Evolutionary conservation across 1,140 invertebrate genomes (phyloP), one percentile per base, ranked within the genome.

Genomic region (Apis florea): DNA sequence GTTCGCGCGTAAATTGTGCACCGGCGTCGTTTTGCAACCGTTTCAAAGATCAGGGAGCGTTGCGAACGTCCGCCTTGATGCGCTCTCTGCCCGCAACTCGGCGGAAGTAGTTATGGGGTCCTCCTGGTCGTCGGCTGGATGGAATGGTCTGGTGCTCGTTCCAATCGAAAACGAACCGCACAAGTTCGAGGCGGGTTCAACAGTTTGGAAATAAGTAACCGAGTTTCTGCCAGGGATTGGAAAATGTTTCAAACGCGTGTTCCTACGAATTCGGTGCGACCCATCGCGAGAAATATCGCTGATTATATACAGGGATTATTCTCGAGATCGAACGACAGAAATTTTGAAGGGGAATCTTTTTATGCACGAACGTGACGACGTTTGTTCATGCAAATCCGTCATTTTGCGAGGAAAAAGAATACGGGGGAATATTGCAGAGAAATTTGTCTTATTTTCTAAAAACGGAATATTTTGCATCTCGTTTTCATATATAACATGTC

Each of bases 121-220:
- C 2, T 15, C 78, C 40, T 49, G 40, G 59, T 74, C 31, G 69
- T 31, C 3, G 31, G 31, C 21, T n/a, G 2, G 79, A 59, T 40
- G 12, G 63, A 68, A 56, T n/a, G n/a, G 49, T n/a, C 69, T 61
- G 15, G 12, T 70, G 66, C 24, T 67, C 79, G 53, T 63, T 66
- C 51, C 68, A 31, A 59, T 74, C 31, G 71, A 54, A 66, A 72
- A 54, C 61, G 63, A 76, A 67, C 51, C 51, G 66, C 6, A 19
- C 11, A 47, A 59, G 54, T 69, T 21, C 12, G 4, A 12, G 11
- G 21, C 74, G 67, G 13, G 53, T 61, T 79, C 76, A 53, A 26
- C 49, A 51, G 67, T 26, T 40, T 26, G 76, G 67, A 79, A 79
- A 71, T 79, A 79, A 79, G 76, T 79, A 79, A 79, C 24, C 56